Conservation (phyloP, 2,888 invertebrate genomes). For the Reticulitermes lucifugus region DNA sequence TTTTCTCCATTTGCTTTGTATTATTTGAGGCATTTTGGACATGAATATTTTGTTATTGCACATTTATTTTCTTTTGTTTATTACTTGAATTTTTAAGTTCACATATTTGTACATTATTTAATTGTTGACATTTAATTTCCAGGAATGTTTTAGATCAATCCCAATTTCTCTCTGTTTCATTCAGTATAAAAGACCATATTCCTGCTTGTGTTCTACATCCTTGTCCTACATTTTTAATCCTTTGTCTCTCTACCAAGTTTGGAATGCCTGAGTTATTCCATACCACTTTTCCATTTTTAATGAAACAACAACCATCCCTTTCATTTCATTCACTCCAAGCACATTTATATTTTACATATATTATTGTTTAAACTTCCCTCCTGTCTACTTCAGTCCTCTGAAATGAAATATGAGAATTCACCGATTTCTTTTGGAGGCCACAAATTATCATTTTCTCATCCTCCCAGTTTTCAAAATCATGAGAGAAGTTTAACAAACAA, state of each 20-base stretch:
- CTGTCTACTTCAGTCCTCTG: neutral
- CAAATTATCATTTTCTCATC: constrained; percentile 13
- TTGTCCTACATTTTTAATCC: neutral
- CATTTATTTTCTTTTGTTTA: neutral
- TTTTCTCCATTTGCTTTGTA: neutral
- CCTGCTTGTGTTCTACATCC: constrained; percentile 3
- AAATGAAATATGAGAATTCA: neutral
- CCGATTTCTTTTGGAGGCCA: neutral
- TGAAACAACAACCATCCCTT: neutral
- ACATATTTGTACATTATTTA: constrained; percentile 8
- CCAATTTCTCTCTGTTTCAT: neutral
- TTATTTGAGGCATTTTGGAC: neutral
- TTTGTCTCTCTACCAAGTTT: constrained; percentile 24
- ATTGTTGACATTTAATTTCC: constrained; percentile 41
- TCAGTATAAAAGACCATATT: neutral
- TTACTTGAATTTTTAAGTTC: neutral
- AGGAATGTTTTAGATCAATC: constrained; percentile 47
- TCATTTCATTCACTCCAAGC: neutral
- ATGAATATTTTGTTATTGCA: neutral
- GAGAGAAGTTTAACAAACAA: constrained; percentile 7
- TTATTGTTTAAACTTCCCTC: neutral
- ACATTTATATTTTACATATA: neutral
- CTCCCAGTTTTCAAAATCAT: constrained; percentile 15
- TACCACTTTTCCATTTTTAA: constrained; percentile 1
- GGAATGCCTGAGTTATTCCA: constrained; percentile 41